Evolutionary conservation across 2,888 invertebrate species (phyloP).

Genomic region (Erynnis tages): DNA sequence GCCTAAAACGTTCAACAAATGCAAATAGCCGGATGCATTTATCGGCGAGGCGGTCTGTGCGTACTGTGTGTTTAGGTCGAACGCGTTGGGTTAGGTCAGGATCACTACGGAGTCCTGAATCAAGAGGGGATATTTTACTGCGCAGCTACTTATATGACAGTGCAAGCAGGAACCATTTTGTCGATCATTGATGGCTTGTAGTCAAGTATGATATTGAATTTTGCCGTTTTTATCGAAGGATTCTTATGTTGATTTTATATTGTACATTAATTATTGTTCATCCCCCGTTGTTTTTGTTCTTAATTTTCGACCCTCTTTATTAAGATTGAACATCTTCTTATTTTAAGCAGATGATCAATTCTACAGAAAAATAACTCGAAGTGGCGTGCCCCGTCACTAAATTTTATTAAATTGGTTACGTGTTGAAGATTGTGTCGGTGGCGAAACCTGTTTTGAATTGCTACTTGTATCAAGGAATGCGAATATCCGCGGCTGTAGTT

Average conservation of each 20-base stretch:
- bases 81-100: constrained; percentile 71
- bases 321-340: neutral
- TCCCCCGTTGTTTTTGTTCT: too few species aligned
- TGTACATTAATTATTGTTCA: too few species aligned
- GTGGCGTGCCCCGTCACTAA: constrained; percentile 10
- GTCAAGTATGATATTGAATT: too few species aligned
- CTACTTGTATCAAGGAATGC: constrained; percentile 24
- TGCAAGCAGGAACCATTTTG: too few species aligned
- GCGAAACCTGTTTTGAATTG: constrained; percentile 21
- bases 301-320: too few species aligned
- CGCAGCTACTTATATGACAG: too few species aligned
- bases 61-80: constrained; percentile 57
- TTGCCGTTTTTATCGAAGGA: too few species aligned
- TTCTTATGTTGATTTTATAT: too few species aligned
- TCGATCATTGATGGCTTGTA: too few species aligned
- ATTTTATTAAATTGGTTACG: constrained; percentile 21
- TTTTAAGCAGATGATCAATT: neutral
- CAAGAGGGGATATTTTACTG: constrained; percentile 19
- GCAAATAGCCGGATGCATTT: constrained; percentile 67
- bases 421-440: constrained; percentile 21
- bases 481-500: constrained; percentile 14
- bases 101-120: constrained; percentile 38
- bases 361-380: constrained; percentile 3
- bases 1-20: constrained; percentile 39
- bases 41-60: constrained; percentile 48